Conservation (phyloP, 2,888 invertebrate genomes). For the Horisme vitalbata region DNA sequence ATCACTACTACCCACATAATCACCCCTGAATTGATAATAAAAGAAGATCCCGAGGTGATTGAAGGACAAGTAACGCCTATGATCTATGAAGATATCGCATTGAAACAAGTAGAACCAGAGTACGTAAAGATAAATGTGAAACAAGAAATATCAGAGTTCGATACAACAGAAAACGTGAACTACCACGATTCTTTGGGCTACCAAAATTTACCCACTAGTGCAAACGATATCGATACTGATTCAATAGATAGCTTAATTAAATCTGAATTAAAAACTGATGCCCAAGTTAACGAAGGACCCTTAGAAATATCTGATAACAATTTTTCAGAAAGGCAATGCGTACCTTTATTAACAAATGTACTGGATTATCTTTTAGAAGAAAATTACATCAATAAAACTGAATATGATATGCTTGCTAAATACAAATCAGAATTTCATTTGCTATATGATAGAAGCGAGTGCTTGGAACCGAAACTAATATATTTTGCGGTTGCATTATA, state of each 20-base stretch:
- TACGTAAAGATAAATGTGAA: too few relatives aligned
- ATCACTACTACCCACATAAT: background rate
- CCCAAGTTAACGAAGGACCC: background rate
- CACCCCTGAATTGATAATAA: background rate
- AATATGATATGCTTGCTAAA: background rate
- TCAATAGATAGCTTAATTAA: background rate
- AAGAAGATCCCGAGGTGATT: background rate
- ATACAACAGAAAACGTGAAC: background rate
- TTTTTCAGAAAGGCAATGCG: too few relatives aligned
- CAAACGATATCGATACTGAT: background rate
- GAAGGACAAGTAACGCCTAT: background rate
- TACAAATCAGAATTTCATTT: background rate
- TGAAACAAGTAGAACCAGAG: background rate
- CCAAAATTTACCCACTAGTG: background rate
- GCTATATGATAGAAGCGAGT: background rate
- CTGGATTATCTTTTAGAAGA: too few relatives aligned
- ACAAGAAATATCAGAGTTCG: background rate
- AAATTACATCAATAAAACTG: background rate
- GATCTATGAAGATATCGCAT: background rate
- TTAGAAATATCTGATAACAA: background rate
- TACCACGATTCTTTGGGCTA: background rate
- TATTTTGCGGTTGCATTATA: constrained; percentile 7
- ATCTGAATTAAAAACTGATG: background rate
- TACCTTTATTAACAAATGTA: too few relatives aligned
- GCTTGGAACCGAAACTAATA: background rate